Evolutionary conservation across 1,140 invertebrate species (phyloP).

Genomic region (Episyrphus balteatus): DNA sequence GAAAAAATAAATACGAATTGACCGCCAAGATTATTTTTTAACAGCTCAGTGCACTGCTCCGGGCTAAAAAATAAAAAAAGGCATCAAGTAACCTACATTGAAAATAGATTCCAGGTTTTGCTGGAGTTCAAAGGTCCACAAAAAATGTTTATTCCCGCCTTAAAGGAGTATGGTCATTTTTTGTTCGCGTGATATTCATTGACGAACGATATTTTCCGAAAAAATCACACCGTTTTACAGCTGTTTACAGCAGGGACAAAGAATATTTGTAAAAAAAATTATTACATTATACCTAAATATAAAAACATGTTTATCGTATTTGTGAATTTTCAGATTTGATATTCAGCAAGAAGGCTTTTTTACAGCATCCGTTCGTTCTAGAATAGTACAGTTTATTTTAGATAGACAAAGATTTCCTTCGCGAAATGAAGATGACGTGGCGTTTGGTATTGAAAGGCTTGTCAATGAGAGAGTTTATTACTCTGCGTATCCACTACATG

Average conservation of each 20-base stretch:
- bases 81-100: too few species aligned
- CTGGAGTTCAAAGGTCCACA: conserved; percentile 46
- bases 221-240: conserved; percentile 61
- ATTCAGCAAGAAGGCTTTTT: conserved; percentile 72
- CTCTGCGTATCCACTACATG: conserved; percentile 83
- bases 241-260: conserved; percentile 75
- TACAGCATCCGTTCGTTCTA: conserved; percentile 68
- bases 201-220: conserved; percentile 57
- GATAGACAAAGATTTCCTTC: conserved; percentile 72
- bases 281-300: not conserved
- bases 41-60: too few species aligned
- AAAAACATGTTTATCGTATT: not conserved
- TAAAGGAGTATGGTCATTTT: conserved; percentile 44
- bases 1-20: too few species aligned
- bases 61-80: too few species aligned
- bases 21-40: too few species aligned
- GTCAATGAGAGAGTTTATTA: conserved; percentile 64
- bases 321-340: conserved; percentile 59
- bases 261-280: conserved; percentile 63
- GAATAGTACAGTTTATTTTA: conserved; percentile 86
- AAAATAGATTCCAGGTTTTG: conserved; percentile 53
- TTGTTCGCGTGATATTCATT: conserved; percentile 51
- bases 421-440: conserved; percentile 51
- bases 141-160: conserved; percentile 50
- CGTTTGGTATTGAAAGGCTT: conserved; percentile 76